Evolutionary conservation across 2,888 invertebrate genomes (phyloP).

Genomic region (Bellardia bayeri): DNA sequence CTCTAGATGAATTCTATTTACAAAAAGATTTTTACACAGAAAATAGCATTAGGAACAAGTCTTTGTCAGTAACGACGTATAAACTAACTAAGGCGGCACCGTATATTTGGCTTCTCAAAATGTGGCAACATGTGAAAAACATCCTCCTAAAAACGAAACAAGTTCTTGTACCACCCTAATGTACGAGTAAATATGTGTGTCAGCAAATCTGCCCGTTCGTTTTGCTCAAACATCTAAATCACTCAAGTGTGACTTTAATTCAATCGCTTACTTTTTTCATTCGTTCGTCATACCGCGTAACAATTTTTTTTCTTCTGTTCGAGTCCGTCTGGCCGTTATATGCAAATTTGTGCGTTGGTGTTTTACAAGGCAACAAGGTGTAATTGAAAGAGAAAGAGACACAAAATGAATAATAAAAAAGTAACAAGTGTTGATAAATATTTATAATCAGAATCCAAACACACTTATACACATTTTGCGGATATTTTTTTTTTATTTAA

Average conservation of each 20-base stretch:
- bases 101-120: too few species aligned
- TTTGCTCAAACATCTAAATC: conserved; percentile 35
- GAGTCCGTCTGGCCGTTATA: conserved; percentile 32
- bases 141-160: too few species aligned
- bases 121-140: too few species aligned
- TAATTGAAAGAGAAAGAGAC: conserved; percentile 18
- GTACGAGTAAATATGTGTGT: conserved; percentile 12
- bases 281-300: conserved; percentile 27
- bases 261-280: conserved; percentile 34
- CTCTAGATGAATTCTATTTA: too few species aligned
- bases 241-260: conserved; percentile 62
- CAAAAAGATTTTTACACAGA: too few species aligned
- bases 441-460: conserved; percentile 28
- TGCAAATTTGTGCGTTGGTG: conserved; percentile 69
- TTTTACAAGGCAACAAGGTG: conserved; percentile 55
- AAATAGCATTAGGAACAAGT: too few species aligned
- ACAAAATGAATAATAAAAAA: conserved; percentile 14
- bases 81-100: too few species aligned
- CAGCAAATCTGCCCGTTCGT: conserved; percentile 14
- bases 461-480: conserved; percentile 24
- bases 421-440: conserved; percentile 68
- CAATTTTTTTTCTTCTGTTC: background rate
- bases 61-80: too few species aligned
- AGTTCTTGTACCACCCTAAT: conserved; percentile 17
- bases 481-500: conserved; percentile 32